phyloP scores from a whole-genome alignment of 1,140 invertebrate genomes.

The Formica exsecta region DNA sequence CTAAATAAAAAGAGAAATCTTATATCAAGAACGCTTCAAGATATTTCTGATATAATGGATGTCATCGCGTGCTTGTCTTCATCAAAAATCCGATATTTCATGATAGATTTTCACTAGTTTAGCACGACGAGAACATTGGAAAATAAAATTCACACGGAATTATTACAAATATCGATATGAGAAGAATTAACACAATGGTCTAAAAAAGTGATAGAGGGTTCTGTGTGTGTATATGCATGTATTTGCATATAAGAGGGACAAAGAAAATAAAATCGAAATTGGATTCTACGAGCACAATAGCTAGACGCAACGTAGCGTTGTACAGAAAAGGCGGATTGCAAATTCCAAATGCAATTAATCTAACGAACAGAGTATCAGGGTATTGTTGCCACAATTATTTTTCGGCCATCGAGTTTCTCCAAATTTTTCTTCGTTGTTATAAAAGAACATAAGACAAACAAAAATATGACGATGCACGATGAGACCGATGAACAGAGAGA shows the following conservation, averaged over 20 bases:
- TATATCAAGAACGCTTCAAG: background rate
- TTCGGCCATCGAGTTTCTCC: background rate
- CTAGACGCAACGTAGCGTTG: slow-evolving; percentile 4
- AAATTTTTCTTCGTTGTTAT: background rate
- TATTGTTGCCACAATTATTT: slow-evolving; percentile 1
- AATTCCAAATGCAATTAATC: slow-evolving; percentile 57
- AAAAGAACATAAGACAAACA: background rate
- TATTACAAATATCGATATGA: background rate
- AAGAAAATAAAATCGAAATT: slow-evolving; percentile 31
- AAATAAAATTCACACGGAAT: background rate
- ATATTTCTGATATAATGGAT: slow-evolving; percentile 50
- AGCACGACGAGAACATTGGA: background rate
- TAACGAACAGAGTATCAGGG: slow-evolving; percentile 34
- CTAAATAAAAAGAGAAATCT: slow-evolving; percentile 34
- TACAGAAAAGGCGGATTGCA: slow-evolving; percentile 22
- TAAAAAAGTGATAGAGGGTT: background rate
- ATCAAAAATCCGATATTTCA: slow-evolving; percentile 29
- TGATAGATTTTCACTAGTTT: slow-evolving; percentile 12
- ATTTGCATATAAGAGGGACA: background rate
- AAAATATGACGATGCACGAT: background rate
- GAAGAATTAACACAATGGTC: slow-evolving; percentile 6
- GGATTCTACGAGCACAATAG: slow-evolving; percentile 44
- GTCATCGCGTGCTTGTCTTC: slow-evolving; percentile 18
- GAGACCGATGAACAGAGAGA: background rate
- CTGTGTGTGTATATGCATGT: background rate